phyloP scores from a whole-genome alignment of 2,888 invertebrate species.

The Clunio marinus region DNA sequence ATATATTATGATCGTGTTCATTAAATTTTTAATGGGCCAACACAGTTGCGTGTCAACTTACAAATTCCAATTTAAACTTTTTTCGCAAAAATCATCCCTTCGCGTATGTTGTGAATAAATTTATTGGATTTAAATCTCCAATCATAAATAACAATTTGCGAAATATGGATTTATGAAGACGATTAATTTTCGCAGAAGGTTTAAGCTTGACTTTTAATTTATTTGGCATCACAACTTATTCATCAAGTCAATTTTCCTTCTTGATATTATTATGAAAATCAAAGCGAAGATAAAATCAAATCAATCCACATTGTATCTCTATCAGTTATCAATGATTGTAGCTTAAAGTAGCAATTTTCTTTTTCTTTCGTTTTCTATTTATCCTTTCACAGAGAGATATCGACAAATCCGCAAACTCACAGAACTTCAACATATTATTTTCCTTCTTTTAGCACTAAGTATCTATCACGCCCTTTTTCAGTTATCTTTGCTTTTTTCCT shows the following conservation, averaged over 20 bases:
- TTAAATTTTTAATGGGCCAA: constrained; percentile 9
- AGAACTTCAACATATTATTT: constrained; percentile 1
- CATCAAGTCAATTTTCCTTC: too few relatives aligned
- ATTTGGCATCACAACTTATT: too few relatives aligned
- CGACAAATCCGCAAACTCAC: not conserved
- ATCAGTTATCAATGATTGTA: too few relatives aligned
- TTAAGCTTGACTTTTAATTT: too few relatives aligned
- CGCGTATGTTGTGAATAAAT: not conserved
- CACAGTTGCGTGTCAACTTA: not conserved
- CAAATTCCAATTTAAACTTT: not conserved
- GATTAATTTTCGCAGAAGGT: too few relatives aligned
- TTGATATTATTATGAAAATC: too few relatives aligned
- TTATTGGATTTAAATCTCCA: not conserved
- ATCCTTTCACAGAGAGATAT: not conserved
- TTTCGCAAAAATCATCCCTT: not conserved
- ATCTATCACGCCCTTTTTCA: constrained; percentile 39
- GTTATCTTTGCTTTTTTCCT: constrained; percentile 10
- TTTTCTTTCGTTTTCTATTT: not conserved
- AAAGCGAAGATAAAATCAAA: constrained; percentile 1
- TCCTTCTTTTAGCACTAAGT: not conserved
- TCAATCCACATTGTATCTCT: too few relatives aligned
- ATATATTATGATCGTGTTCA: constrained; percentile 5
- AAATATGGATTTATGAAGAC: too few relatives aligned
- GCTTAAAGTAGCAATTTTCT: not conserved
- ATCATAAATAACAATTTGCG: constrained; percentile 1